phyloP scores from a whole-genome alignment of 2,797 vertebrate species.

The Rhabdophis nuchalis region DNA sequence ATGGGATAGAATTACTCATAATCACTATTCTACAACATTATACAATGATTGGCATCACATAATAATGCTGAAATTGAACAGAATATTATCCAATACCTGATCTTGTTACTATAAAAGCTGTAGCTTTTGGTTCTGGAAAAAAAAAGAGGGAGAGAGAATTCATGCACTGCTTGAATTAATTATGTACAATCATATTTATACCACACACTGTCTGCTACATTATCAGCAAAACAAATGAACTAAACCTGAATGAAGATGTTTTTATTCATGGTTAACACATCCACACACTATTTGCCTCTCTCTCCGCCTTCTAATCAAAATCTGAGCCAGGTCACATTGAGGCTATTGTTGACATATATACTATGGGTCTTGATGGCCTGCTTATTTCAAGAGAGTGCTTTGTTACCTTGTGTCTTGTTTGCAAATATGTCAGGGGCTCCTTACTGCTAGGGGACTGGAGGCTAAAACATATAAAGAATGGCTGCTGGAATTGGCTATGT shows the following conservation, averaged over 20 bases:
- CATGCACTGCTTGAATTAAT: background rate
- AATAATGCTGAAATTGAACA: background rate
- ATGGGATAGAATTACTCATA: background rate
- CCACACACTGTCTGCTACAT: background rate
- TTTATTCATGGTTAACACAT: background rate
- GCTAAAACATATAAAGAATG: too few species aligned
- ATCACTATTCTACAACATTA: background rate
- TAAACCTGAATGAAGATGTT: background rate
- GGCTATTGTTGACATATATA: background rate
- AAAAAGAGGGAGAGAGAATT: background rate
- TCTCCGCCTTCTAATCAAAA: background rate
- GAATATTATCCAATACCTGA: background rate
- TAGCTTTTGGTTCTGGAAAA: background rate
- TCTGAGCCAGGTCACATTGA: background rate
- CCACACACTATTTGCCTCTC: background rate
- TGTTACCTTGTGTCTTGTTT: background rate
- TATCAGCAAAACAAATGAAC: background rate
- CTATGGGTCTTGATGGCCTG: background rate
- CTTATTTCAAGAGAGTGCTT: background rate
- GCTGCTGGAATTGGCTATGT: too few species aligned
- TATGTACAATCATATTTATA: background rate
- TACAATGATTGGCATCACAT: background rate
- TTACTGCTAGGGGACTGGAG: too few species aligned
- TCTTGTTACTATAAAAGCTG: background rate
- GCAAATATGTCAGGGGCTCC: too few species aligned